These are phyloP conservation scores for Pampusana beccarii DNA, from an alignment of 2,113 vertebrate genomes.

Conservation along the genomic window DNA sequence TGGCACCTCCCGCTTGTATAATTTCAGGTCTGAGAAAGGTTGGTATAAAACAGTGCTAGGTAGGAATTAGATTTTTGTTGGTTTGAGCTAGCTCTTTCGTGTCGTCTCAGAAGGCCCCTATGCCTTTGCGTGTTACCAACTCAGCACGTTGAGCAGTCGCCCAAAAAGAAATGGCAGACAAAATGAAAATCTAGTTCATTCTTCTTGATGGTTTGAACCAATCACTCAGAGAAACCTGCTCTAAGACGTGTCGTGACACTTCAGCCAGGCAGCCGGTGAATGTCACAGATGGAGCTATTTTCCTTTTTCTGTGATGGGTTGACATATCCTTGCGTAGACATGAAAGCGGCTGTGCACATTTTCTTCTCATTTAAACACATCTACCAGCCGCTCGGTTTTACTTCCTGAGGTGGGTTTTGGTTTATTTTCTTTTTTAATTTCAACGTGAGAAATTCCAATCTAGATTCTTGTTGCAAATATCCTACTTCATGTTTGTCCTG, in stretches of 20 bases:
- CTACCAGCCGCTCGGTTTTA: background rate
- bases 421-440: slow-evolving; percentile 19
- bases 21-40: background rate
- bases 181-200: background rate
- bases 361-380: background rate
- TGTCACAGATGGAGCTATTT: background rate
- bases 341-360: background rate
- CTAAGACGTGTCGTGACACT: background rate
- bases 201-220: background rate
- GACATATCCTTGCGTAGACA: background rate
- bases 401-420: background rate
- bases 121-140: background rate
- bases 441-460: background rate
- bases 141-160: background rate
- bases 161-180: background rate
- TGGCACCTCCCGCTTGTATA: background rate
- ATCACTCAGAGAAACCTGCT: background rate
- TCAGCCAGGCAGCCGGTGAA: background rate
- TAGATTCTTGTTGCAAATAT: background rate
- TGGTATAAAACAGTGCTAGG: background rate
- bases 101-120: background rate
- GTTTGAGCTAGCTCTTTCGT: background rate
- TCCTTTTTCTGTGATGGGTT: background rate
- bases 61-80: background rate
- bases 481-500: slow-evolving; percentile 29